Evolutionary conservation across 2,888 invertebrate genomes (phyloP).

Genomic region (Pomacea canaliculata): DNA sequence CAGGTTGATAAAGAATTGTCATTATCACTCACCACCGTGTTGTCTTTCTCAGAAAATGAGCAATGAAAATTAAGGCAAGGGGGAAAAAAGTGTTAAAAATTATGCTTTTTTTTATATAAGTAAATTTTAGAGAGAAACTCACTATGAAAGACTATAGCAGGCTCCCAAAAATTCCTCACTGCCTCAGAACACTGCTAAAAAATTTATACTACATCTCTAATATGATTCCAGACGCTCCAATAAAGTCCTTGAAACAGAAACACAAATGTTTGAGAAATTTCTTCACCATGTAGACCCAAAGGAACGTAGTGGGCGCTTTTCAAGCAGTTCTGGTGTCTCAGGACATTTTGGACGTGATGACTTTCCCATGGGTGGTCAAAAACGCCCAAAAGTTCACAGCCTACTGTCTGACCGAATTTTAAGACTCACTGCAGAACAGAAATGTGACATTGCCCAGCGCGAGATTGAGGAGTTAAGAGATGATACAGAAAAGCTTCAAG

Average conservation of each 20-base stretch:
- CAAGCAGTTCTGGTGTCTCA: conserved; percentile 33
- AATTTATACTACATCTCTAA: no score
- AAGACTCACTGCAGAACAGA: conserved; percentile 67
- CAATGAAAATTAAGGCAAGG: no score
- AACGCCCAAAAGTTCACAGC: conserved; percentile 66
- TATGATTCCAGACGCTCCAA: conserved; percentile 61
- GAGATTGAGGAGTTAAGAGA: conserved; percentile 68
- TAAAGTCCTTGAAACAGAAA: conserved; percentile 67
- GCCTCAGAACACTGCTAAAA: no score
- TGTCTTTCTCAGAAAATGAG: no score
- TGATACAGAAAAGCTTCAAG: conserved; percentile 64
- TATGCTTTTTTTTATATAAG: no score
- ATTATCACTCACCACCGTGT: no score
- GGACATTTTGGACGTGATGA: conserved; percentile 57
- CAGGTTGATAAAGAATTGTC: no score
- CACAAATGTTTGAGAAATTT: conserved; percentile 69
- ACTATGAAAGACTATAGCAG: no score
- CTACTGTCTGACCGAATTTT: conserved; percentile 63
- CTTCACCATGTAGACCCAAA: conserved; percentile 65
- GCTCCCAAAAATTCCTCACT: no score
- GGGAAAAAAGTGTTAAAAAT: no score
- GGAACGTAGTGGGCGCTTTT: conserved; percentile 41
- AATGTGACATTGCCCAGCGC: conserved; percentile 69
- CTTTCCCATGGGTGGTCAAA: conserved; percentile 50
- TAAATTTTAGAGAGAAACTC: no score